A percentile compares a stretch with the other conserved stretches of the same genome.
Conservation (phyloP, 2,888 invertebrate genomes). For the Cylloceria caligata region DNA sequence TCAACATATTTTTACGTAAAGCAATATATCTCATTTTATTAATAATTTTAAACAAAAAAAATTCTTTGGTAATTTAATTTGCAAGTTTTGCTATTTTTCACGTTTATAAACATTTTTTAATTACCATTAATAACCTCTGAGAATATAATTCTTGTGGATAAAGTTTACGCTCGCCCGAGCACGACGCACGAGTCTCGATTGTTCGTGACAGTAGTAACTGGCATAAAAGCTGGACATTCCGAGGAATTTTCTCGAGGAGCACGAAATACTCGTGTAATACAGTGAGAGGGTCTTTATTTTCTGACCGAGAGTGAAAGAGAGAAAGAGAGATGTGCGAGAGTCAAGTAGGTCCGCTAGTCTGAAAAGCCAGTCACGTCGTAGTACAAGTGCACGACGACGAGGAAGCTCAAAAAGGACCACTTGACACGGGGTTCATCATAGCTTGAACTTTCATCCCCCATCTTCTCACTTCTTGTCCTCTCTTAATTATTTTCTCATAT, state of each 20-base stretch:
- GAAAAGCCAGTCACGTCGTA: slow-evolving; percentile 21
- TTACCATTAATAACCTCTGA: background rate
- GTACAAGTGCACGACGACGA: slow-evolving; percentile 8
- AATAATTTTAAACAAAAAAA: background rate
- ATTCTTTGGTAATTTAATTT: background rate
- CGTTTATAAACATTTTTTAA: background rate
- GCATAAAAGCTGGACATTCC: background rate
- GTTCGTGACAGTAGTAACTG: slow-evolving; percentile 6
- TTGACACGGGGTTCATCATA: background rate
- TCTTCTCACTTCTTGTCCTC: background rate
- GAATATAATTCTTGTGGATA: background rate
- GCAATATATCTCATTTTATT: background rate
- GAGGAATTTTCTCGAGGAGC: slow-evolving; percentile 15
- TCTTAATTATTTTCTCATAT: slow-evolving; percentile 15
- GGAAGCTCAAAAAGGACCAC: slow-evolving; percentile 1
- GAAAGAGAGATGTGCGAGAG: background rate
- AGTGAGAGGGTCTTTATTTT: background rate
- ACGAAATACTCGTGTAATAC: slow-evolving; percentile 5
- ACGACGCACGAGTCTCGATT: slow-evolving; percentile 7
- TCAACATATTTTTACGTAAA: background rate
- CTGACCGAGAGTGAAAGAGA: background rate
- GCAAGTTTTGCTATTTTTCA: too few species aligned
- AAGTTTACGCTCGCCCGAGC: background rate
- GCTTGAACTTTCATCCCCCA: slow-evolving; percentile 17
- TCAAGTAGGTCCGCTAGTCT: background rate